Evolutionary conservation across 1,140 invertebrate species (phyloP), one percentile per base, ranked within the genome.

Genomic region (Temnothorax curvispinosus): DNA sequence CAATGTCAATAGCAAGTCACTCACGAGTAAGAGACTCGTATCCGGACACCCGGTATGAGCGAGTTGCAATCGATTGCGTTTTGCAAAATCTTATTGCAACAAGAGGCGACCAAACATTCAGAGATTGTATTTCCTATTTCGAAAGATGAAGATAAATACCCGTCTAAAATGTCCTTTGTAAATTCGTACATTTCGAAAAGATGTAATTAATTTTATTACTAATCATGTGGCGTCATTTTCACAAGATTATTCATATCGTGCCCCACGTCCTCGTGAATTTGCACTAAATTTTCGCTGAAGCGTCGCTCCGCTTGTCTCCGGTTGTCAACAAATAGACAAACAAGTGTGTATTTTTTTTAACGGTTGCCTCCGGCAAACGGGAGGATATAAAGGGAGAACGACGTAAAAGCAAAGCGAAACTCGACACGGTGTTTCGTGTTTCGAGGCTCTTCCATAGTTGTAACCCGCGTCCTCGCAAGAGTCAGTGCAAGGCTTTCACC

Each of bases 401-500:
- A 56, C 38, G 47, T 56, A 81, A 50, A 78, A 18, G 38, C 54
- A 27, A 52, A 89, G 82, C 75, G 71, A 41, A 87, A 82, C 77
- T 72, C 74, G 62, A 65, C 27, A 60, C 69, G 81, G 38, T 80
- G 18, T 62, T 62, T 74, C 72, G 82, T 88, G 71, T 38, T 84
- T 21, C 85, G 76, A 85, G 85, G 84, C 75, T 85, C 89, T 87
- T 56, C 69, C 84, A 75, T 85, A 87, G 85, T 82, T 69, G 81
- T 78, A 85, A 85, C 69, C 87, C 78, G 89, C 85, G 78, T 90
- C 78, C 77, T 89, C 88, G 80, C 88, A 67, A 80, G 80, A 82
- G 80, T 78, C 64, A 69, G 88, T 92, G 90, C 91, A 92, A 91
- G 91, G 91, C 91, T 92, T 92, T 92, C 91, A 92, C 91, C 91